Conservation (phyloP, 2,797 vertebrate genomes). For the Eurystomus glaucurus region DNA sequence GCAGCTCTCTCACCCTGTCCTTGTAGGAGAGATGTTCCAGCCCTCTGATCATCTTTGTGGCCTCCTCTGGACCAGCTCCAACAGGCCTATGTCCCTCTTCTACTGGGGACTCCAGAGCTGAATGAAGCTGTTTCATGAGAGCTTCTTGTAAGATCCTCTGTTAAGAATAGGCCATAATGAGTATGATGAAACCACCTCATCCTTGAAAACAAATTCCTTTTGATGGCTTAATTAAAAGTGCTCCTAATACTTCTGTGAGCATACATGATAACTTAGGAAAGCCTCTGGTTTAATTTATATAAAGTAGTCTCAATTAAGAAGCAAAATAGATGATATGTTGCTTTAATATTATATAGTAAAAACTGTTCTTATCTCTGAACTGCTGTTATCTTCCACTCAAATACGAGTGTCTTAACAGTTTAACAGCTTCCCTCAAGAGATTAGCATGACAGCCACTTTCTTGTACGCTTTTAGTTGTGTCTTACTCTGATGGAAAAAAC, state of each 20-base stretch:
- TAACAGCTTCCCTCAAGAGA: not conserved
- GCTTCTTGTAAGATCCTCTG: conserved; percentile 53
- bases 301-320: conserved; percentile 43
- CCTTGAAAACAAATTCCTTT: conserved; percentile 67
- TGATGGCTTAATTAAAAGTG: conserved; percentile 72
- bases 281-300: conserved; percentile 44
- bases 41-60: too few relatives aligned
- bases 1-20: too few relatives aligned
- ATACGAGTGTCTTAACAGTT: not conserved
- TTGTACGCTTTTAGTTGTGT: not conserved
- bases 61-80: too few relatives aligned
- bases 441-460: not conserved
- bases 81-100: too few relatives aligned
- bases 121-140: conserved; percentile 65
- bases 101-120: too few relatives aligned
- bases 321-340: conserved; percentile 15
- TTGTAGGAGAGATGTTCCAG: too few relatives aligned
- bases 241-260: conserved; percentile 49
- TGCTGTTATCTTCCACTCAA: conserved; percentile 1
- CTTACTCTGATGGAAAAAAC: not conserved
- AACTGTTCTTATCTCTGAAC: conserved; percentile 12
- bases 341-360: conserved; percentile 34
- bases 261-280: conserved; percentile 18
- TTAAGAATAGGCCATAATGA: conserved; percentile 71
- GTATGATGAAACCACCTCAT: conserved; percentile 59